phyloP scores from a whole-genome alignment of 2,113 vertebrate species.

The Isurus oxyrinchus region DNA sequence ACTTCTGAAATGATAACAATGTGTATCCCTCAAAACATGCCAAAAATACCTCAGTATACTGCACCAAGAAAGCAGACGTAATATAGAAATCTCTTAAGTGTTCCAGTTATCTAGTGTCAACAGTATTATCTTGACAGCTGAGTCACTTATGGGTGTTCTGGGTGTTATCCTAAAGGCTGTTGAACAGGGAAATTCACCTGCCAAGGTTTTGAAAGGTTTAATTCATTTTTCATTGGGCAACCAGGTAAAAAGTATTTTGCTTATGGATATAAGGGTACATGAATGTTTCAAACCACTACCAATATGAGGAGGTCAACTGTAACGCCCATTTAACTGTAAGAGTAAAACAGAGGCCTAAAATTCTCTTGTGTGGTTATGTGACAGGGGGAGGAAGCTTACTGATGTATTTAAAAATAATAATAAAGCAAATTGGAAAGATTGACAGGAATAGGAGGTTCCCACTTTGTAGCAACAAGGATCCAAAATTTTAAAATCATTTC shows the following conservation, averaged over 20 bases:
- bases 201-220: not conserved
- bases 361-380: not conserved
- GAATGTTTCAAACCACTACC: not conserved
- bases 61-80: not conserved
- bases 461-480: not conserved
- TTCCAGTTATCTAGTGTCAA: not conserved
- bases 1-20: not conserved
- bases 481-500: not conserved
- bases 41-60: not conserved
- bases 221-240: not conserved
- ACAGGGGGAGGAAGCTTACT: not conserved
- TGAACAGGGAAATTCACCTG: not conserved
- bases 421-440: not conserved
- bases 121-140: not conserved
- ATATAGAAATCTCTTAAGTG: not conserved
- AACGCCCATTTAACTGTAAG: not conserved
- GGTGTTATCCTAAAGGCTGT: not conserved
- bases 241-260: not conserved
- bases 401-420: not conserved
- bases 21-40: not conserved
- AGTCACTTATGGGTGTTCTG: not conserved
- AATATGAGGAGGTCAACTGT: not conserved
- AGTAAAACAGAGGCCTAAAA: not conserved
- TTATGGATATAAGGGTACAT: not conserved
- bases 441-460: not conserved